These are phyloP conservation scores for Clanis bilineata DNA, from an alignment of 2,888 invertebrate genomes.

Conservation along the genomic window DNA sequence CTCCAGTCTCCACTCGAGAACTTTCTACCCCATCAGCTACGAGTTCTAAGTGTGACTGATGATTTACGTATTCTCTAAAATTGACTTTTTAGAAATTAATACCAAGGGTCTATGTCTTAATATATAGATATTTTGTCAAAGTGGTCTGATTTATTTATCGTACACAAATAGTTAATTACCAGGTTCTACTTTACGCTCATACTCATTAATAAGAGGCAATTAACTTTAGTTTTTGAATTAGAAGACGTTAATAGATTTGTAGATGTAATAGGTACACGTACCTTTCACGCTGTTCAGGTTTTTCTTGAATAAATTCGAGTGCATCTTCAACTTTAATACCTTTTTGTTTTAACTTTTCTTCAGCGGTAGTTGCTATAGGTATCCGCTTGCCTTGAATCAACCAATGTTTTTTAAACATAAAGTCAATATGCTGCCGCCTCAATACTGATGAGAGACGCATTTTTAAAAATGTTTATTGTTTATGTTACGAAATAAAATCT, in stretches of 20 bases:
- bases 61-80: too few species aligned
- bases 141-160: too few species aligned
- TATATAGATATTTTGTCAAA: too few species aligned
- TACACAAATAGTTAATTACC: too few species aligned
- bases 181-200: too few species aligned
- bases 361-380: constrained; percentile 79
- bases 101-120: too few species aligned
- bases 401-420: constrained; percentile 89
- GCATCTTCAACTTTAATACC: constrained; percentile 85
- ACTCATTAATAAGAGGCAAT: too few species aligned
- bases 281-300: constrained; percentile 55
- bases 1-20: too few species aligned
- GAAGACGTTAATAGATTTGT: neutral
- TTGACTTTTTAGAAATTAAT: too few species aligned
- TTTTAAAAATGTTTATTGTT: constrained; percentile 30
- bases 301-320: constrained; percentile 78
- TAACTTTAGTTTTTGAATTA: too few species aligned
- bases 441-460: constrained; percentile 87
- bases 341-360: constrained; percentile 74
- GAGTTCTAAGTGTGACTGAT: too few species aligned
- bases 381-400: constrained; percentile 84
- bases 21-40: too few species aligned
- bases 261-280: constrained; percentile 22
- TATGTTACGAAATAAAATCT: neutral
- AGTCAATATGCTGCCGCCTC: constrained; percentile 86